Percentiles rank a stretch among this genome's conserved stretches.
Conservation (phyloP, 2,888 invertebrate species). For the Oscheius onirici region DNA sequence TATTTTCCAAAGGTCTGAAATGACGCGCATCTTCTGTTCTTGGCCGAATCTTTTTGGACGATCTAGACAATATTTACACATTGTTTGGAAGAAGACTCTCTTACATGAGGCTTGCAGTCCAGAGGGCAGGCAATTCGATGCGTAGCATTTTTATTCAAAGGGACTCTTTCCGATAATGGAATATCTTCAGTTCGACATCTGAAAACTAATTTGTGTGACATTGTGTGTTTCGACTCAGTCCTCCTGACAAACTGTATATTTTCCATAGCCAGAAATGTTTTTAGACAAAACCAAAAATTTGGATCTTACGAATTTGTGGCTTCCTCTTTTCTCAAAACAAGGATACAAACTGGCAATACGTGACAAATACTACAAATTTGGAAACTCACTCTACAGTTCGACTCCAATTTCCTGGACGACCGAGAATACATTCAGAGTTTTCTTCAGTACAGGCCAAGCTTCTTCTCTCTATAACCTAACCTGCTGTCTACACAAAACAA, state of each 20-base stretch:
- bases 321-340: no score
- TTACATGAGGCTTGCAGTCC: constrained; percentile 27
- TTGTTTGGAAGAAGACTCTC: neutral
- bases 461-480: constrained; percentile 8
- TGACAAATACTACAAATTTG: no score
- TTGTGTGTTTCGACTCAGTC: no score
- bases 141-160: constrained; percentile 10
- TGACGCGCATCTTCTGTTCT: constrained; percentile 24
- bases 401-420: constrained; percentile 24
- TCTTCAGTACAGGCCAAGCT: constrained; percentile 1
- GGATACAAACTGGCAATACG: no score
- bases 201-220: neutral
- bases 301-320: no score
- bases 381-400: constrained; percentile 21
- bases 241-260: no score
- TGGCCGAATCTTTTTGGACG: constrained; percentile 26
- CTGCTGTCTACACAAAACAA: neutral
- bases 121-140: constrained; percentile 25
- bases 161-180: constrained; percentile 12
- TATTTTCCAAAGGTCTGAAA: constrained; percentile 32
- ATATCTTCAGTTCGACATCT: constrained; percentile 30
- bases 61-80: constrained; percentile 7
- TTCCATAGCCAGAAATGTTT: neutral
- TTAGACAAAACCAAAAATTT: neutral
- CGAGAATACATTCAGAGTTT: neutral